phyloP scores from a whole-genome alignment of 2,113 vertebrate species.

The Corydoras maculifer region DNA sequence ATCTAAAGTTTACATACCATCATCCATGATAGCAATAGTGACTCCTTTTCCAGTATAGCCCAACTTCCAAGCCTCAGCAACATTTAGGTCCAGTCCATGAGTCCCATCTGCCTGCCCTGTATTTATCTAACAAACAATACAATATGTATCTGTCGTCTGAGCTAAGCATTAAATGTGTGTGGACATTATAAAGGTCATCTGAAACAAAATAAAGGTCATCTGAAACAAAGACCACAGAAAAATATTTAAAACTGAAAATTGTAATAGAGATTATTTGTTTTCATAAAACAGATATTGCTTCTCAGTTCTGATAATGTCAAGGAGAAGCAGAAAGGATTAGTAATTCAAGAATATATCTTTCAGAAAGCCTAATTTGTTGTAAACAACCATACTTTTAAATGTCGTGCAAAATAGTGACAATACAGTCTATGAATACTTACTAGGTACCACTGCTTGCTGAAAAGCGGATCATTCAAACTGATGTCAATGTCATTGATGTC shows the following conservation, averaged over 20 bases:
- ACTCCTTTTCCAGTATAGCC: constrained; percentile 95
- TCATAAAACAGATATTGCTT: constrained; percentile 25
- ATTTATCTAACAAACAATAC: constrained; percentile 81
- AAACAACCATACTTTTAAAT: constrained; percentile 40
- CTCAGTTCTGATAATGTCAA: constrained; percentile 42
- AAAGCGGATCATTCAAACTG: constrained; percentile 94
- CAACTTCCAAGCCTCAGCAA: constrained; percentile 95
- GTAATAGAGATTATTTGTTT: constrained; percentile 37
- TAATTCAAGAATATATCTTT: too few relatives aligned
- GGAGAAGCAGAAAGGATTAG: constrained; percentile 13
- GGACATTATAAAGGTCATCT: constrained; percentile 44
- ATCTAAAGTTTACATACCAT: constrained; percentile 71
- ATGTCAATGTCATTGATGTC: constrained; percentile 85
- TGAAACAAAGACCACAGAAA: constrained; percentile 30
- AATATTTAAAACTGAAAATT: constrained; percentile 40
- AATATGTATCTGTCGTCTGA: constrained; percentile 51
- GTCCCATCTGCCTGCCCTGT: constrained; percentile 98
- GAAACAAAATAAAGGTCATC: constrained; percentile 56
- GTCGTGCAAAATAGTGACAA: constrained; percentile 39
- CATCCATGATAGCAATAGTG: constrained; percentile 98
- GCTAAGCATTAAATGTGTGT: constrained; percentile 37
- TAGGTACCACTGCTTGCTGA: constrained; percentile 97
- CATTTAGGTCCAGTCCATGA: constrained; percentile 93
- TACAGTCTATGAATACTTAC: constrained; percentile 67
- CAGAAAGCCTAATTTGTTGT: not conserved